Percentiles rank a stretch among this genome's conserved stretches.
phyloP scores from a whole-genome alignment of 1,140 invertebrate species.

The Lepidurus arcticus region DNA sequence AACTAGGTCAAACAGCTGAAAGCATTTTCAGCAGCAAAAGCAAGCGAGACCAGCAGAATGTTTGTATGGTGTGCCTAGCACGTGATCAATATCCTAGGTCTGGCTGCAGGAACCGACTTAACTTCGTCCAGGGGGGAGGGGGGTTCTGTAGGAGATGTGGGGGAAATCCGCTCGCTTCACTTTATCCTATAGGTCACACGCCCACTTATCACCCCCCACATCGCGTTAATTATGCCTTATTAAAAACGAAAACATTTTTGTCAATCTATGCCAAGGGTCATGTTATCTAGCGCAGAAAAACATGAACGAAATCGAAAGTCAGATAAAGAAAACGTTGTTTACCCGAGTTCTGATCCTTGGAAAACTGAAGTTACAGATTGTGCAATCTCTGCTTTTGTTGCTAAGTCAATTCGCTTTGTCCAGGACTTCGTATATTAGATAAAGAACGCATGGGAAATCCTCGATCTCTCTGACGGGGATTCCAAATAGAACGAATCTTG shows the following conservation, averaged over 20 bases:
- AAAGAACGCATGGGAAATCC: not conserved
- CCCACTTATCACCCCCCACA: not conserved
- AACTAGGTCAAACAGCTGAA: conserved; percentile 13
- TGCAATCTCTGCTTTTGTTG: not conserved
- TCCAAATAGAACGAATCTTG: too few relatives aligned
- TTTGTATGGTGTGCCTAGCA: conserved; percentile 5
- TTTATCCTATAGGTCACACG: not conserved
- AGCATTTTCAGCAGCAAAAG: conserved; percentile 5
- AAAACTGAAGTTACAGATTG: not conserved
- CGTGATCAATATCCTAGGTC: conserved; percentile 13
- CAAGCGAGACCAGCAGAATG: not conserved
- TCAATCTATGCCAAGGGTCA: too few relatives aligned
- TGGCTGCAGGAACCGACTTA: not conserved
- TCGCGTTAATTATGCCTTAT: not conserved
- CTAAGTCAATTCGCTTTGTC: not conserved
- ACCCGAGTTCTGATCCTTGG: not conserved
- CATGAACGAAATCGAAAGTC: not conserved
- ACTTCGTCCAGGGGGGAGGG: not conserved
- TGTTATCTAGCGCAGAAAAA: too few relatives aligned
- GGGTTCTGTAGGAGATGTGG: not conserved
- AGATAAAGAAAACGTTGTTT: not conserved
- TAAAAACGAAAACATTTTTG: not conserved
- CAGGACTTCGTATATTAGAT: not conserved
- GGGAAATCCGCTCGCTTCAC: not conserved
- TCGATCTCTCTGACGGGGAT: too few relatives aligned